Conservation (phyloP, 2,797 vertebrate species). For the Rhynchotus rufescens region DNA sequence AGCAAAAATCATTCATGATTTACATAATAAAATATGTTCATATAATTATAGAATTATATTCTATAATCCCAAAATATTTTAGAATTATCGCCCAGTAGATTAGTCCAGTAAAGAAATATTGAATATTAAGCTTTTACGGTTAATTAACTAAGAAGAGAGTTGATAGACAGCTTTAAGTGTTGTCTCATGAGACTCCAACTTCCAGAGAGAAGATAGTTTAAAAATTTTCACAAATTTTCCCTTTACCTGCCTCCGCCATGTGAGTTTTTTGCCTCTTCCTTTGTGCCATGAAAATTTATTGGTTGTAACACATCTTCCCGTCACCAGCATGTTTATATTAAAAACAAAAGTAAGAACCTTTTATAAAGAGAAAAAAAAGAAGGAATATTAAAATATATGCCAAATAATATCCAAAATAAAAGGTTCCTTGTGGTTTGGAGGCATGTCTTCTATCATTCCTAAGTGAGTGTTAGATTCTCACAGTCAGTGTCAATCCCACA, state of each 20-base stretch:
- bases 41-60: neutral
- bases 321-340: neutral
- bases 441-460: neutral
- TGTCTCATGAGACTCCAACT: neutral
- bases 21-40: neutral
- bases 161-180: neutral
- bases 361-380: neutral
- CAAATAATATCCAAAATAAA: neutral
- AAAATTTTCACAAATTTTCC: neutral
- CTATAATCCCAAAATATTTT: neutral
- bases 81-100: neutral
- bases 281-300: neutral
- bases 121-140: neutral
- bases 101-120: neutral
- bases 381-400: neutral
- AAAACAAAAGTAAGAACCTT: neutral
- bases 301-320: neutral
- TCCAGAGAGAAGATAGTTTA: neutral
- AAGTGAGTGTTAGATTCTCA: neutral
- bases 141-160: neutral
- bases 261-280: neutral
- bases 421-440: neutral
- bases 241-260: rapidly evolving
- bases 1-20: neutral
- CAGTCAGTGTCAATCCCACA: neutral